These are phyloP conservation scores for Temnothorax ravouxi DNA, from an alignment of 2,888 invertebrate species.

Conservation along the genomic window DNA sequence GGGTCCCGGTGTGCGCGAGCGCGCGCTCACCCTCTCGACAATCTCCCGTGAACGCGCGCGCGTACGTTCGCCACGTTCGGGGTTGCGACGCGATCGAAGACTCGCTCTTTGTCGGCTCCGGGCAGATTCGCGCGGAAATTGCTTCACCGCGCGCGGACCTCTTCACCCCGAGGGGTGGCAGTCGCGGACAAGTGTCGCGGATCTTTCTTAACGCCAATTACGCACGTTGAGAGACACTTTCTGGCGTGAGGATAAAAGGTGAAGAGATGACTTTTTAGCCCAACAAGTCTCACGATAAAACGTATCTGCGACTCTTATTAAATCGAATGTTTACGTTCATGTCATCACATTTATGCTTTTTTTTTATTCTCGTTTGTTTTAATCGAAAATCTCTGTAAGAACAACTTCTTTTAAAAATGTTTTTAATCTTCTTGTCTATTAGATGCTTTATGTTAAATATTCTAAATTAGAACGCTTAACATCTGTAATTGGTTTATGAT, in stretches of 20 bases:
- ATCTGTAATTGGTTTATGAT: background rate
- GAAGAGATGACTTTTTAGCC: background rate
- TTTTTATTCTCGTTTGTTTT: background rate
- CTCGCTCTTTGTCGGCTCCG: constrained; percentile 55
- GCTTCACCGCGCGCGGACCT: constrained; percentile 19
- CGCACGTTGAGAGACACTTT: constrained; percentile 19
- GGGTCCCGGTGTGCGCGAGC: constrained; percentile 71
- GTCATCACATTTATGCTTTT: background rate
- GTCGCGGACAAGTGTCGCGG: constrained; percentile 22
- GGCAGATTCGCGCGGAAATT: constrained; percentile 65
- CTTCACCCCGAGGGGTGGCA: constrained; percentile 25
- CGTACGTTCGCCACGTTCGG: background rate
- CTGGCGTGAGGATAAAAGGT: background rate
- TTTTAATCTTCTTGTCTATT: background rate
- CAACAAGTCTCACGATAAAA: background rate
- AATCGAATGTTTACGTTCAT: background rate
- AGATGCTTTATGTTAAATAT: background rate
- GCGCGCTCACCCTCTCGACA: constrained; percentile 43
- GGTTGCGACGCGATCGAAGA: constrained; percentile 49
- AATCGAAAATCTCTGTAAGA: background rate
- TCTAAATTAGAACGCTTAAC: background rate
- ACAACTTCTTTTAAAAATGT: background rate
- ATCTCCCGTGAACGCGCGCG: constrained; percentile 6
- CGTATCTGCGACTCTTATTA: background rate
- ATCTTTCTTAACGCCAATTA: constrained; percentile 41